These are phyloP conservation scores for Lepeophtheirus salmonis DNA, from an alignment of 1,140 invertebrate genomes.

Conservation along the genomic window DNA sequence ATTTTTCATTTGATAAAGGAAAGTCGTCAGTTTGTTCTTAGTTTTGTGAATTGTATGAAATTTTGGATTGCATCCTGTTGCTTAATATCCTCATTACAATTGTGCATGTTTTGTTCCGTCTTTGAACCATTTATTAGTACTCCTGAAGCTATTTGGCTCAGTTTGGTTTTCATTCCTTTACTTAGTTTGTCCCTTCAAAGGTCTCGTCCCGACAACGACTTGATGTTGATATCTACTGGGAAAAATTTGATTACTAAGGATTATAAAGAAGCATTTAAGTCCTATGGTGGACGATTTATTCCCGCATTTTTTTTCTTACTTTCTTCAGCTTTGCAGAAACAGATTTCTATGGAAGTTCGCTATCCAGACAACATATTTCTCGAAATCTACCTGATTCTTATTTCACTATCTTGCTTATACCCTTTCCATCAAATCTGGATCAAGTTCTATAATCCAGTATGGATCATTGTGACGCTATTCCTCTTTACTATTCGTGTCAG, in stretches of 20 bases:
- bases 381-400: background rate
- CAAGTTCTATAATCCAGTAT: background rate
- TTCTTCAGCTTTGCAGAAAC: background rate
- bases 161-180: slow-evolving; percentile 17
- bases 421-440: background rate
- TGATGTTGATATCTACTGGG: slow-evolving; percentile 15
- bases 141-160: slow-evolving; percentile 30
- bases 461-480: background rate
- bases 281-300: slow-evolving; percentile 11
- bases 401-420: background rate
- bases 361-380: background rate
- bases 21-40: slow-evolving; percentile 65
- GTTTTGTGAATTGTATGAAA: slow-evolving; percentile 63
- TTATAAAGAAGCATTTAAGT: background rate
- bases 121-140: slow-evolving; percentile 40
- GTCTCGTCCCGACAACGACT: slow-evolving; percentile 2
- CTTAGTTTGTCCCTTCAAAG: slow-evolving; percentile 21
- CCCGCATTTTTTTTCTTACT: background rate
- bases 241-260: slow-evolving; percentile 7
- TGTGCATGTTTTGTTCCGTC: slow-evolving; percentile 28
- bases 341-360: no score
- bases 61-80: slow-evolving; percentile 79
- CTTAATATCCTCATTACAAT: slow-evolving; percentile 48
- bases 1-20: slow-evolving; percentile 23
- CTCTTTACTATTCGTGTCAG: no score